These are phyloP conservation scores for Drosophila nebulosa DNA, from an alignment of 1,140 invertebrate genomes.

Conservation along the genomic window DNA sequence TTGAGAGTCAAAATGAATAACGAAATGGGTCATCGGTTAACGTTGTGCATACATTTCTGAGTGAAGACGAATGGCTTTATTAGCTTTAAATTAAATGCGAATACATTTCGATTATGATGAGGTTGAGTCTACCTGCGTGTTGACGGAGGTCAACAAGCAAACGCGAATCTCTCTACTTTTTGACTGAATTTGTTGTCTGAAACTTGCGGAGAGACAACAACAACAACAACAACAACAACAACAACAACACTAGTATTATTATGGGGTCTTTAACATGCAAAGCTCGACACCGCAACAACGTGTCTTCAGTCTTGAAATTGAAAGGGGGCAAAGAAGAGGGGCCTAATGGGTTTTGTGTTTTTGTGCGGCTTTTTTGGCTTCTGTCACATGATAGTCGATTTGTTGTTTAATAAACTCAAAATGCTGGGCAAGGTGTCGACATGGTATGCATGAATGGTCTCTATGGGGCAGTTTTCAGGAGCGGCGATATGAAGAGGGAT, in stretches of 20 bases:
- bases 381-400: constrained; percentile 66
- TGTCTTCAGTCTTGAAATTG: constrained; percentile 9
- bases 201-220: constrained; percentile 12
- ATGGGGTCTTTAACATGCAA: constrained; percentile 47
- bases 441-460: constrained; percentile 30
- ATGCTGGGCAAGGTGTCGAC: constrained; percentile 44
- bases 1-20: constrained; percentile 22
- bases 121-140: background rate
- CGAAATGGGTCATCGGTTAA: constrained; percentile 60
- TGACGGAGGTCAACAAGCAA: constrained; percentile 28
- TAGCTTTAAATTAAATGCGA: constrained; percentile 37
- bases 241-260: constrained; percentile 6
- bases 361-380: constrained; percentile 36
- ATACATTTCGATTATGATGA: constrained; percentile 23
- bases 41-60: constrained; percentile 33
- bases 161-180: constrained; percentile 9
- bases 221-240: too few relatives aligned
- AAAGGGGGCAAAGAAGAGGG: background rate
- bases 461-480: background rate
- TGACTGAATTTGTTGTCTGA: constrained; percentile 8
- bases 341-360: constrained; percentile 45
- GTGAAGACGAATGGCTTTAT: constrained; percentile 14
- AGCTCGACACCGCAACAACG: constrained; percentile 20
- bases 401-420: constrained; percentile 64
- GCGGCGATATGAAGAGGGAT: background rate